These are phyloP conservation scores for Nannoperca obscura DNA, from an alignment of 2,797 vertebrate genomes.

Conservation along the genomic window DNA sequence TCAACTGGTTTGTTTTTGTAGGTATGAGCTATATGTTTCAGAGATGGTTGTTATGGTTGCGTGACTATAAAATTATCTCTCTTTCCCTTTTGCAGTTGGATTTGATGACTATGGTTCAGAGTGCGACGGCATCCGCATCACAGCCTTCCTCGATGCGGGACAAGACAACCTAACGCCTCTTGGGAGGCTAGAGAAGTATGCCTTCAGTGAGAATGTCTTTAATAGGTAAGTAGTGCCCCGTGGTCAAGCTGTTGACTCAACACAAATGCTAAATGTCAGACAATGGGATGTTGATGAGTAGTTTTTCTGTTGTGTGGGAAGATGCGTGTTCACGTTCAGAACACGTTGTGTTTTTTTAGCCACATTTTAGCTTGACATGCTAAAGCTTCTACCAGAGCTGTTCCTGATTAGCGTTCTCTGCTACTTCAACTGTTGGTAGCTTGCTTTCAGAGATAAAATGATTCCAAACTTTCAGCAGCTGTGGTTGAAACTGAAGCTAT, in stretches of 20 bases:
- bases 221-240: conserved; percentile 85
- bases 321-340: neutral
- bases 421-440: neutral
- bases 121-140: conserved; percentile 91
- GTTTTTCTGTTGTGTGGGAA: neutral
- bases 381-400: neutral
- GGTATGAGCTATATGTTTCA: neutral
- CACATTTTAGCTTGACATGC: neutral
- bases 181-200: conserved; percentile 91
- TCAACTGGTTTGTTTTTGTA: conserved; percentile 21
- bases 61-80: conserved; percentile 5
- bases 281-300: neutral
- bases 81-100: conserved; percentile 85
- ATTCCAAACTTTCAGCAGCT: too few species aligned
- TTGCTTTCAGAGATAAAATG: too few species aligned
- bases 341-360: neutral
- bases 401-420: neutral
- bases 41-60: neutral
- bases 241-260: neutral
- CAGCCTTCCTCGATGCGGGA: conserved; percentile 91
- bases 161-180: conserved; percentile 91
- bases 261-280: neutral
- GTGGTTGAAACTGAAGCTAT: neutral
- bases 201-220: conserved; percentile 93
- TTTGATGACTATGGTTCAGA: conserved; percentile 94